Evolutionary conservation across 2,113 vertebrate genomes (phyloP), one percentile per base, ranked within the genome.

Genomic region (Clarias macrocephalus): DNA sequence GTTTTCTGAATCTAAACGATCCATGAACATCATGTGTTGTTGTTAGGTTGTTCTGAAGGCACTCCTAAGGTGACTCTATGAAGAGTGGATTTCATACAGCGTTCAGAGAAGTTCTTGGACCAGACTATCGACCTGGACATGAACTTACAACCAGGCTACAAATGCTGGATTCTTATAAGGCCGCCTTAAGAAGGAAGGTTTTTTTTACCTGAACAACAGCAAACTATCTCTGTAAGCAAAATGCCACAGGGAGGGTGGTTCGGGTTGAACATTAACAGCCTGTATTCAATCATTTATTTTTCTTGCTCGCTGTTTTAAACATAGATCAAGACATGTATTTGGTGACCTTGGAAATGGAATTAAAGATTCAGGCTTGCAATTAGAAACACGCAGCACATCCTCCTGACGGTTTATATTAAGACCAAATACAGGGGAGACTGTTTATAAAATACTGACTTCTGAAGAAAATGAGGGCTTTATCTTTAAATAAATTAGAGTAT

Each of bases 361-460:
- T 42, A 42, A 73, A 42, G 30, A 16, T 68, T 68, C 30, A 16
- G 28, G 12, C 19, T 37, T 37, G 19, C 30, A 72, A 9, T 42
- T 0, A 73, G 18, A 73, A 42, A 42, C 30, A 72, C 37, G 68
- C 30, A 72, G 30, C 72, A 75, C 11, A n/a, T 8, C 23, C 12
- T 52, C 28, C 48, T 77, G 23, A 54, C 48, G 16, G 25, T 77
- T 77, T 77, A 77, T 28, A 28, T 56, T 54, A 54, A 33, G 75
- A n/a, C 12, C 23, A 25, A 52, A 76, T 54, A 12, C 73, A 52
- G 6, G n/a, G n/a, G 12, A 56, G 52, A 57, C 76, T 79, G 76
- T 79, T 79, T 79, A 57, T 56, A 30, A 79, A 79, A 79, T 23
- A 76, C n/a, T 57, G 54, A 57, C 76, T 79, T 79, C 76, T 16